Evolutionary conservation across 2,113 vertebrate genomes (phyloP).

Genomic region (Poeciliopsis occidentalis): DNA sequence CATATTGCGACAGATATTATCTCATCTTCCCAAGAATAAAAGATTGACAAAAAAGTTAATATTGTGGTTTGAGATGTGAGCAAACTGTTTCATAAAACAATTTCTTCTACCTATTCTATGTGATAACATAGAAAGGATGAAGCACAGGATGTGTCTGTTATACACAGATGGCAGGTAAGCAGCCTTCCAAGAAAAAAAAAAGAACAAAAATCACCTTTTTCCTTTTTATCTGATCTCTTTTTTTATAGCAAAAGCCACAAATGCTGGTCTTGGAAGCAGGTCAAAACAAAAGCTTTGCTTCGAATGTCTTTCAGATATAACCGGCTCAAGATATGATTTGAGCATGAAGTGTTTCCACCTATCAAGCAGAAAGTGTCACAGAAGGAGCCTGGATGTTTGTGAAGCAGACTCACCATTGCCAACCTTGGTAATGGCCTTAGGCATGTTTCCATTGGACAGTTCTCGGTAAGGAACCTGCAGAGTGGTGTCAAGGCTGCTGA

Average conservation of each 20-base stretch:
- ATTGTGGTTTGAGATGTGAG: background rate
- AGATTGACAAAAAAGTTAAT: too few species aligned
- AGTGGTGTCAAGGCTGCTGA: constrained; percentile 92
- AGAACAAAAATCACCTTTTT: background rate
- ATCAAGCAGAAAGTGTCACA: constrained; percentile 31
- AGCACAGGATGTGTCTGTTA: background rate
- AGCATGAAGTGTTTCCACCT: constrained; percentile 26
- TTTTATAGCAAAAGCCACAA: constrained; percentile 2
- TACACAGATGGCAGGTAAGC: background rate
- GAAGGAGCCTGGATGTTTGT: constrained; percentile 38
- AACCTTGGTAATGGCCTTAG: constrained; percentile 76
- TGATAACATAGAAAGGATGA: background rate
- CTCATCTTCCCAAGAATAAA: background rate
- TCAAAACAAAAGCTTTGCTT: constrained; percentile 25
- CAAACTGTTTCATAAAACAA: background rate
- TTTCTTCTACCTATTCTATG: constrained; percentile 1
- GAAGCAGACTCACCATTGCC: constrained; percentile 82
- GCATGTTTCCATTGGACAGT: constrained; percentile 77
- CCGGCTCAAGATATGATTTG: constrained; percentile 21
- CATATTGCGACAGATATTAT: too few species aligned
- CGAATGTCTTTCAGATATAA: constrained; percentile 26
- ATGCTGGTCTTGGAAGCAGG: constrained; percentile 7
- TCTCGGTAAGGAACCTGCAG: constrained; percentile 90
- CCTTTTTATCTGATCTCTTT: constrained; percentile 7
- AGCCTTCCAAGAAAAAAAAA: background rate